Conservation (phyloP, 2,113 vertebrate genomes). For the Stigmatopora nigra region DNA sequence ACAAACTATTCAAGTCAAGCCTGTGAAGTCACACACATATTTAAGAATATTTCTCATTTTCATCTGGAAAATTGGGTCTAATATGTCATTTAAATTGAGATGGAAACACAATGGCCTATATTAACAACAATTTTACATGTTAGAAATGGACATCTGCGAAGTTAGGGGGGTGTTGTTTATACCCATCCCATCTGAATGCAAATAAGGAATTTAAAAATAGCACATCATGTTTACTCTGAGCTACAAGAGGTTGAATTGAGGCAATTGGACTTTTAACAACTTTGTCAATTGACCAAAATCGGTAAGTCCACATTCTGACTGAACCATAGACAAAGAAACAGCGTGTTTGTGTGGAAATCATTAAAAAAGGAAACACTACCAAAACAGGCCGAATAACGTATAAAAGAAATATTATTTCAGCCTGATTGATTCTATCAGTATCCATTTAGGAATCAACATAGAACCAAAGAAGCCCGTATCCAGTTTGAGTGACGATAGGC, state of each 20-base stretch:
- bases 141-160: not conserved
- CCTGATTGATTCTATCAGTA: slow-evolving; percentile 43
- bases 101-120: slow-evolving; percentile 24
- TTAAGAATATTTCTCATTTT: slow-evolving; percentile 37
- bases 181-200: not conserved
- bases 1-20: slow-evolving; percentile 51
- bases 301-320: not conserved
- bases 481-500: slow-evolving; percentile 16
- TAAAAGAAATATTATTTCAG: slow-evolving; percentile 26
- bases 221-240: not conserved
- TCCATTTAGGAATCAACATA: slow-evolving; percentile 35
- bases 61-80: slow-evolving; percentile 29
- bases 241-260: not conserved
- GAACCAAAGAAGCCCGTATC: slow-evolving; percentile 36
- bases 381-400: slow-evolving; percentile 31
- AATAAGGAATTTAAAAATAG: not conserved
- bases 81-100: slow-evolving; percentile 52
- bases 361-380: slow-evolving; percentile 30
- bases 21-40: slow-evolving; percentile 35
- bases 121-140: slow-evolving; percentile 27
- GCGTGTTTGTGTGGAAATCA: slow-evolving; percentile 30
- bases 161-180: not conserved
- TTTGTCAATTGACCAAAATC: not conserved
- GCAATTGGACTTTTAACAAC: not conserved
- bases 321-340: slow-evolving; percentile 10